phyloP scores from a whole-genome alignment of 2,797 vertebrate species.

The Galago senegalensis region DNA sequence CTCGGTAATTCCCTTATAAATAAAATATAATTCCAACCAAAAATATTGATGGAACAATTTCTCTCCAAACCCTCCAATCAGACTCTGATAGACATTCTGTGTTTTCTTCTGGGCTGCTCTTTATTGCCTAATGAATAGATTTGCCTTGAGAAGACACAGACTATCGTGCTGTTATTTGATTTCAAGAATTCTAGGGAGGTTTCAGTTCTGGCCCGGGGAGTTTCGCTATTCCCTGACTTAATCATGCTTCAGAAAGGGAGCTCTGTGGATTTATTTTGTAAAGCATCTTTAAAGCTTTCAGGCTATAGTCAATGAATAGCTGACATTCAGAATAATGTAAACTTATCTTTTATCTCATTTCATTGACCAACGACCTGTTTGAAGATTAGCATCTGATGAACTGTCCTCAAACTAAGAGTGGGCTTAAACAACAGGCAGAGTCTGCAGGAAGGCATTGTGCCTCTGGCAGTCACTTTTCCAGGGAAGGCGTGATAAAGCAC shows the following conservation, averaged over 20 bases:
- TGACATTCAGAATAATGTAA: conserved; percentile 43
- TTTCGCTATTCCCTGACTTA: conserved; percentile 16
- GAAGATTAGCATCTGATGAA: conserved; percentile 55
- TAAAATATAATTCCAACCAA: conserved; percentile 39
- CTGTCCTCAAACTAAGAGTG: not conserved
- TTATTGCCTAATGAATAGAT: conserved; percentile 24
- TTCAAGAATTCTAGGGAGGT: conserved; percentile 56
- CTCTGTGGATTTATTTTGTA: conserved; percentile 15
- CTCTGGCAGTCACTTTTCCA: not conserved
- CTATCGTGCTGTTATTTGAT: conserved; percentile 20
- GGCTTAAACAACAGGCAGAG: not conserved
- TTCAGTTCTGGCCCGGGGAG: conserved; percentile 18
- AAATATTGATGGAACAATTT: conserved; percentile 54
- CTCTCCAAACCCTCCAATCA: not conserved
- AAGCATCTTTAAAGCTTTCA: conserved; percentile 31
- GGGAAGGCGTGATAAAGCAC: not conserved
- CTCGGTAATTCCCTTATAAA: conserved; percentile 14
- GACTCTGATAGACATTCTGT: not conserved
- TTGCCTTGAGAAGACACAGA: conserved; percentile 20
- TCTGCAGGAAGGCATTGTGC: not conserved
- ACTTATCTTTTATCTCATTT: conserved; percentile 24
- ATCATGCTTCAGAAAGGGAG: conserved; percentile 37
- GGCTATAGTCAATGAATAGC: not conserved
- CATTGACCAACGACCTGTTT: conserved; percentile 47
- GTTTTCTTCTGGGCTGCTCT: not conserved